These are phyloP conservation scores for Penelope pileata DNA, from an alignment of 2,113 vertebrate species.

Conservation along the genomic window DNA sequence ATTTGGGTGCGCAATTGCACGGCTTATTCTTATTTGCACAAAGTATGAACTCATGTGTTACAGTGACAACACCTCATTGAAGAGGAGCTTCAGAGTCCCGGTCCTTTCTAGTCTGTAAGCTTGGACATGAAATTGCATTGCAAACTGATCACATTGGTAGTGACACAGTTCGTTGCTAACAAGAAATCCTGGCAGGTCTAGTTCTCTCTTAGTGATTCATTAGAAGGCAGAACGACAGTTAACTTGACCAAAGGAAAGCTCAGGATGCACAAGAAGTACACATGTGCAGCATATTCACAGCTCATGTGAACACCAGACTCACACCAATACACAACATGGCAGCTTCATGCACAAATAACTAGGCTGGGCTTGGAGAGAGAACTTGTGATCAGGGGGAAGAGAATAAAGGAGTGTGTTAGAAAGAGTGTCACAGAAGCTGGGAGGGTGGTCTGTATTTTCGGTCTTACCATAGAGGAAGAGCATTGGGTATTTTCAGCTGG, in stretches of 20 bases:
- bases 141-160: background rate
- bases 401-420: slow-evolving; percentile 73
- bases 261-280: slow-evolving; percentile 71
- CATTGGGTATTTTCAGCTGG: slow-evolving; percentile 98
- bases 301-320: slow-evolving; percentile 77
- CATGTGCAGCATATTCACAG: slow-evolving; percentile 74
- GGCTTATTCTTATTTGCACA: background rate
- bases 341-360: slow-evolving; percentile 80
- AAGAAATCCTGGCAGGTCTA: slow-evolving; percentile 71
- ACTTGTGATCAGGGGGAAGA: slow-evolving; percentile 48
- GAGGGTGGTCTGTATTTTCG: slow-evolving; percentile 83
- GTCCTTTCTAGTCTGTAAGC: background rate
- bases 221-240: slow-evolving; percentile 71
- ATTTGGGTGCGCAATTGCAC: background rate
- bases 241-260: slow-evolving; percentile 72
- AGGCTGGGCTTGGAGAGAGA: slow-evolving; percentile 74
- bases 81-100: background rate
- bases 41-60: accelerated
- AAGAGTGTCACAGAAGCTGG: slow-evolving; percentile 76
- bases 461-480: slow-evolving; percentile 98
- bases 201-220: slow-evolving; percentile 78
- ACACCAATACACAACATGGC: slow-evolving; percentile 71
- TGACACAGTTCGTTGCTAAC: background rate
- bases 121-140: background rate
- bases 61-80: background rate